A percentile compares a stretch with the other conserved stretches of the same genome.
These are phyloP conservation scores for Tragulus kanchil DNA, from an alignment of 2,113 vertebrate species.

Conservation along the genomic window DNA sequence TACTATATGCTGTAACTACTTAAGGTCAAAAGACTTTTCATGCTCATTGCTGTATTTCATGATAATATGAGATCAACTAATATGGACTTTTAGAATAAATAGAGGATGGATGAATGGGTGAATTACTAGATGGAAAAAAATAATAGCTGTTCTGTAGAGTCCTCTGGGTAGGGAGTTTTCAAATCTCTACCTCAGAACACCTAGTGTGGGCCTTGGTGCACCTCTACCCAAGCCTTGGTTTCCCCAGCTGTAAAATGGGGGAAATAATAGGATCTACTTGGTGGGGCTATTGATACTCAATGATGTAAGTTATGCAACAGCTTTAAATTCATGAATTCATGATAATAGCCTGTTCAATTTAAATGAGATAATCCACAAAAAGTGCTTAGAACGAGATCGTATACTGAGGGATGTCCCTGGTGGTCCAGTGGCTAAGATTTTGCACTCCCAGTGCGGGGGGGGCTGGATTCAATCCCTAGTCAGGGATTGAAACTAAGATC, in stretches of 20 bases:
- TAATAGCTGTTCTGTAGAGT: background rate
- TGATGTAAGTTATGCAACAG: background rate
- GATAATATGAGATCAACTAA: background rate
- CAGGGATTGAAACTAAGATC: background rate
- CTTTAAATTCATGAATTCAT: background rate
- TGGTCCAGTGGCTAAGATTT: background rate
- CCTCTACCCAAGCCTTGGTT: background rate
- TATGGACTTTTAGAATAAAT: background rate
- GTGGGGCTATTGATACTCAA: background rate
- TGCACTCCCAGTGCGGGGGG: background rate
- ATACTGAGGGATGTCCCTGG: background rate
- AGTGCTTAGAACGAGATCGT: background rate
- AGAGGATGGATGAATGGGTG: background rate
- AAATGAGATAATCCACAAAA: slow-evolving; percentile 8
- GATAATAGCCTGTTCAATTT: slow-evolving; percentile 29
- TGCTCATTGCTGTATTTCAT: background rate
- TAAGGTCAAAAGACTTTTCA: slow-evolving; percentile 14
- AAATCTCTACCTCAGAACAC: background rate
- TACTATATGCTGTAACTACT: background rate
- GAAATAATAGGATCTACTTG: background rate
- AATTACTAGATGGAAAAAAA: background rate
- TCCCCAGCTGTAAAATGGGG: background rate
- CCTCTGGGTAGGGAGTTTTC: background rate
- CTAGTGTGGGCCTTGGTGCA: background rate
- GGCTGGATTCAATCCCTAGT: background rate